Conservation (phyloP, 2,888 invertebrate species). For the Autographa gamma region DNA sequence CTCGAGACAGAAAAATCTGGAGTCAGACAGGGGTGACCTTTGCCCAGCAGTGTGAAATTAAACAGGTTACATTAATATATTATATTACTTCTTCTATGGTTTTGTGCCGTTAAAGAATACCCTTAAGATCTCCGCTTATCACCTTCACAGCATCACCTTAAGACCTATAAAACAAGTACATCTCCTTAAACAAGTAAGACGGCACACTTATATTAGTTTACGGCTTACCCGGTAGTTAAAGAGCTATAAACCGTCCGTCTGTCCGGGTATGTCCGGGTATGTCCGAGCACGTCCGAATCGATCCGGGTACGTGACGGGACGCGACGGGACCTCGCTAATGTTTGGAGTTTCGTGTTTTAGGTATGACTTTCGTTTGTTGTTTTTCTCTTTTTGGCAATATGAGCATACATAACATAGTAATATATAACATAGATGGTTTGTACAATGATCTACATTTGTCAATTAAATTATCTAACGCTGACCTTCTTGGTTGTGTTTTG, state of each 20-base stretch:
- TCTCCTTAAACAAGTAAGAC: slow-evolving; percentile 44
- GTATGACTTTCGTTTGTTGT: slow-evolving; percentile 19
- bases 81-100: too few species aligned
- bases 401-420: too few species aligned
- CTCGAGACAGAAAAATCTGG: too few species aligned
- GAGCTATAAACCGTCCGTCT: slow-evolving; percentile 52
- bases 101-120: background rate
- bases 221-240: slow-evolving; percentile 51
- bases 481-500: too few species aligned
- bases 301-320: slow-evolving; percentile 58
- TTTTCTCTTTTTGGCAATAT: background rate
- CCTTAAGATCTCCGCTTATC: background rate
- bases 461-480: too few species aligned
- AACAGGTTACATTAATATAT: too few species aligned
- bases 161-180: slow-evolving; percentile 32
- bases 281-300: slow-evolving; percentile 64
- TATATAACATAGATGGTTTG: too few species aligned
- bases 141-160: slow-evolving; percentile 7
- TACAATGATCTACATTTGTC: too few species aligned
- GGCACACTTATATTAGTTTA: slow-evolving; percentile 46
- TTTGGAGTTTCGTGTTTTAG: slow-evolving; percentile 25
- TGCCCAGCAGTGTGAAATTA: too few species aligned
- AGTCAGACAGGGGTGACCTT: too few species aligned
- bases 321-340: slow-evolving; percentile 29
- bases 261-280: slow-evolving; percentile 59